Evolutionary conservation across 2,888 invertebrate genomes (phyloP).

Genomic region (Philereme transversata): DNA sequence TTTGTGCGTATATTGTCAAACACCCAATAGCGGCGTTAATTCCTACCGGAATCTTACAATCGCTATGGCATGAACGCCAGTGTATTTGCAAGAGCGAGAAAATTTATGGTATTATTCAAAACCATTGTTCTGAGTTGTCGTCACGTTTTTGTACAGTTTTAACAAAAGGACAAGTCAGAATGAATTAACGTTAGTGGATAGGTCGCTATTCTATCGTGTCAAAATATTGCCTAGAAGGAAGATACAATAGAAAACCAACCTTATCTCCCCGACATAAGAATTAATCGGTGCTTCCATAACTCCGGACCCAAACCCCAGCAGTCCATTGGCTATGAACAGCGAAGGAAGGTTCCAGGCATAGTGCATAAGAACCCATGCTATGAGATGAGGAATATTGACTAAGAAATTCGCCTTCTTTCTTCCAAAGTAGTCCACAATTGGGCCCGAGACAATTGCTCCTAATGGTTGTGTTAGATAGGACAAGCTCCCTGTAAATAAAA

Average conservation of each 20-base stretch:
- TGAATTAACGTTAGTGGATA: no score
- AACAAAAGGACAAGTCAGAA: no score
- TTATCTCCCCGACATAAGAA: constrained; percentile 84
- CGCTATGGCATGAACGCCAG: no score
- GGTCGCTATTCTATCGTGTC: no score
- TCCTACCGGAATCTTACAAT: no score
- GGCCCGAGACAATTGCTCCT: constrained; percentile 82
- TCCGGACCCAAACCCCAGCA: constrained; percentile 82
- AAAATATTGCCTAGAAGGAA: no score
- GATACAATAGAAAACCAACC: constrained; percentile 49
- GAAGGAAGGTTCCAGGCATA: constrained; percentile 70
- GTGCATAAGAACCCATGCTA: constrained; percentile 82
- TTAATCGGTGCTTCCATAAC: constrained; percentile 85
- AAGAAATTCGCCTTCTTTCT: constrained; percentile 81
- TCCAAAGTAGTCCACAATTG: constrained; percentile 81
- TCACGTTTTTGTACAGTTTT: no score
- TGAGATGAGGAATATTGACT: constrained; percentile 81
- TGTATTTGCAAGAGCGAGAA: no score
- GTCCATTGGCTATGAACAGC: constrained; percentile 75
- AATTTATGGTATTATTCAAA: no score
- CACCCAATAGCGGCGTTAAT: no score
- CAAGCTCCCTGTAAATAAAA: constrained; percentile 73
- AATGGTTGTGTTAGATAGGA: constrained; percentile 82
- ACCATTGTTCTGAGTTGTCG: no score
- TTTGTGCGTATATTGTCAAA: no score